These are phyloP conservation scores for Trinorchestia longiramus DNA, from an alignment of 1,140 invertebrate genomes.

Conservation along the genomic window DNA sequence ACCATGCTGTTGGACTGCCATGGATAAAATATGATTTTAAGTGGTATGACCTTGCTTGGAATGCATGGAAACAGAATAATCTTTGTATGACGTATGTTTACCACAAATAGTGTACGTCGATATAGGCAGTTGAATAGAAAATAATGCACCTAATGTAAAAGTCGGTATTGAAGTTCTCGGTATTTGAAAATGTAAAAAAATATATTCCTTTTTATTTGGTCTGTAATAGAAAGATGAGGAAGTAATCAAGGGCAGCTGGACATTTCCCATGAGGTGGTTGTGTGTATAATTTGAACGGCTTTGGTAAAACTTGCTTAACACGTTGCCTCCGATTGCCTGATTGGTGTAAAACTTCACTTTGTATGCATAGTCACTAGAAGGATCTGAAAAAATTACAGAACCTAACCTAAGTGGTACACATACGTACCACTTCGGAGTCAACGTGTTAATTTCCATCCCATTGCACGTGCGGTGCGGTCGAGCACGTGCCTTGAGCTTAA, in stretches of 20 bases:
- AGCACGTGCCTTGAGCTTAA: too few species aligned
- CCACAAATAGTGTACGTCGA: background rate
- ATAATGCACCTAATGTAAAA: background rate
- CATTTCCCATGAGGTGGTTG: too few species aligned
- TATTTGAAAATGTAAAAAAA: background rate
- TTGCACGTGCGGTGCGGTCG: background rate
- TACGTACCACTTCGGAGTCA: too few species aligned
- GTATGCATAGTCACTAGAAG: too few species aligned
- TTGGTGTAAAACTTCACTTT: too few species aligned
- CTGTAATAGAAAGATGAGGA: too few species aligned
- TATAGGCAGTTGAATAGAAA: background rate
- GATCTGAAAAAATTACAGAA: too few species aligned
- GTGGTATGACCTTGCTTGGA: background rate
- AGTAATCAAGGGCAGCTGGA: too few species aligned
- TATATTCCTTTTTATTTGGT: too few species aligned
- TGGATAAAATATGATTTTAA: background rate
- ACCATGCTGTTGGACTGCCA: background rate
- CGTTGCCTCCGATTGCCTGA: too few species aligned
- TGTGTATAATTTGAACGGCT: background rate
- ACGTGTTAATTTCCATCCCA: background rate
- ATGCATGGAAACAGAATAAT: background rate
- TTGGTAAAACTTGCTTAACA: too few species aligned
- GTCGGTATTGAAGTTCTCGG: background rate
- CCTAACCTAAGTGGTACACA: too few species aligned
- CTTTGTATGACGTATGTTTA: background rate